Evolutionary conservation across 2,113 vertebrate species (phyloP).

Genomic region (Boulengeromyrus knoepffleri): DNA sequence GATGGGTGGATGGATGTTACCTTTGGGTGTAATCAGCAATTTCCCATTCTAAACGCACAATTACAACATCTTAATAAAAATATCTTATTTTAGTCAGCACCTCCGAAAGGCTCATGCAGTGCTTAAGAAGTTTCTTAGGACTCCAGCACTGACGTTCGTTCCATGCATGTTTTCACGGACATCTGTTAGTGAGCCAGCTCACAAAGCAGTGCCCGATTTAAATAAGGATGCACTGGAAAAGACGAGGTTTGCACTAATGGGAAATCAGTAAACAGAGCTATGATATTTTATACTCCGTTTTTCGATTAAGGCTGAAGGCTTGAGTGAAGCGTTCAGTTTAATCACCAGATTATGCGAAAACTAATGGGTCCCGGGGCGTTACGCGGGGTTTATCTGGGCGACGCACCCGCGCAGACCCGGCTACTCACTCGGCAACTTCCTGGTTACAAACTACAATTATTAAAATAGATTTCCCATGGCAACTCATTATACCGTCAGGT

Average conservation of each 20-base stretch:
- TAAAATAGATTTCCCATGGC: slow-evolving; percentile 60
- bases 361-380: slow-evolving; percentile 44
- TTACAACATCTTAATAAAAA: not conserved
- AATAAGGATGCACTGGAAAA: not conserved
- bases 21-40: not conserved
- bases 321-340: slow-evolving; percentile 54
- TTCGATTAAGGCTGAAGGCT: slow-evolving; percentile 46
- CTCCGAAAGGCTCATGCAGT: not conserved
- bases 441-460: slow-evolving; percentile 63
- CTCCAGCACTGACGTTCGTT: not conserved
- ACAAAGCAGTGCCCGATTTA: not conserved
- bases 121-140: not conserved
- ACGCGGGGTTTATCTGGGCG: slow-evolving; percentile 49
- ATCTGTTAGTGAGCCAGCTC: not conserved
- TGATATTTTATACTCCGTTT: slow-evolving; percentile 29
- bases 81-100: not conserved
- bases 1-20: not conserved
- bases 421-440: slow-evolving; percentile 57
- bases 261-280: slow-evolving; percentile 1
- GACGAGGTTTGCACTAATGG: not conserved
- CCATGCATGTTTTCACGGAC: not conserved
- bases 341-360: slow-evolving; percentile 47
- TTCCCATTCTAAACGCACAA: not conserved
- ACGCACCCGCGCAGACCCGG: slow-evolving; percentile 34
- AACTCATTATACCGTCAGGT: slow-evolving; percentile 65